Percentiles rank a stretch among this genome's conserved stretches.
These are phyloP conservation scores for Archocentrus centrarchus DNA, from an alignment of 2,113 vertebrate species.

Conservation along the genomic window DNA sequence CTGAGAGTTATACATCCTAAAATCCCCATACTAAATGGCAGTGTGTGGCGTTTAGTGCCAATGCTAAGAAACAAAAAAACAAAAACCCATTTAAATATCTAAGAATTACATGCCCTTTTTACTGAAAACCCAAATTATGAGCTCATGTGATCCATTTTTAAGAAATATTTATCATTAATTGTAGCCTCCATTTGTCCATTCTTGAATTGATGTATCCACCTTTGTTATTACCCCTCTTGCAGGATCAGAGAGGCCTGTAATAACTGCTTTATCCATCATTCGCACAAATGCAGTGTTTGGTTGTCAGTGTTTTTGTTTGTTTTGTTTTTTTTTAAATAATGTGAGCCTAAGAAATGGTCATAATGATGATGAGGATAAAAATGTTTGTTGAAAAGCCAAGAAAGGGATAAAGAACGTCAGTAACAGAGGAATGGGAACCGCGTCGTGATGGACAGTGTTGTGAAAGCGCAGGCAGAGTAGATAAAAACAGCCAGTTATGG, in stretches of 20 bases:
- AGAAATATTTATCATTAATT: slow-evolving; percentile 62
- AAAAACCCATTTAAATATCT: slow-evolving; percentile 43
- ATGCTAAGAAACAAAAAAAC: slow-evolving; percentile 35
- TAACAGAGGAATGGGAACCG: slow-evolving; percentile 5
- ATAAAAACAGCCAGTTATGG: slow-evolving; percentile 1
- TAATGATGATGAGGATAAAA: slow-evolving; percentile 1
- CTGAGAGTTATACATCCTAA: slow-evolving; percentile 68
- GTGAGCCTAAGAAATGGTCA: slow-evolving; percentile 50
- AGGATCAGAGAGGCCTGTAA: slow-evolving; percentile 69
- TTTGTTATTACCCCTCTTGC: slow-evolving; percentile 73
- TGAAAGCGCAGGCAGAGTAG: slow-evolving; percentile 14
- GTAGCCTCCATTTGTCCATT: slow-evolving; percentile 39
- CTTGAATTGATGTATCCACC: slow-evolving; percentile 46
- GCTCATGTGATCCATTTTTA: slow-evolving; percentile 54
- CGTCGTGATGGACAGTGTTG: slow-evolving; percentile 22
- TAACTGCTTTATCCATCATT: slow-evolving; percentile 66
- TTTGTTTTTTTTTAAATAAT: slow-evolving; percentile 58
- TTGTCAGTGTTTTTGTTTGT: slow-evolving; percentile 41
- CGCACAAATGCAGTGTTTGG: slow-evolving; percentile 65
- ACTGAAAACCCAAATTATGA: slow-evolving; percentile 48
- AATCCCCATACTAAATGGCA: slow-evolving; percentile 29
- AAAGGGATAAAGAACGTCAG: slow-evolving; percentile 56
- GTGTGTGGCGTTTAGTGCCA: slow-evolving; percentile 39
- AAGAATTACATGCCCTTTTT: slow-evolving; percentile 60
- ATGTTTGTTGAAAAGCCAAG: slow-evolving; percentile 36